These are phyloP conservation scores for Bombus fervidus DNA, from an alignment of 1,140 invertebrate genomes.

Conservation along the genomic window DNA sequence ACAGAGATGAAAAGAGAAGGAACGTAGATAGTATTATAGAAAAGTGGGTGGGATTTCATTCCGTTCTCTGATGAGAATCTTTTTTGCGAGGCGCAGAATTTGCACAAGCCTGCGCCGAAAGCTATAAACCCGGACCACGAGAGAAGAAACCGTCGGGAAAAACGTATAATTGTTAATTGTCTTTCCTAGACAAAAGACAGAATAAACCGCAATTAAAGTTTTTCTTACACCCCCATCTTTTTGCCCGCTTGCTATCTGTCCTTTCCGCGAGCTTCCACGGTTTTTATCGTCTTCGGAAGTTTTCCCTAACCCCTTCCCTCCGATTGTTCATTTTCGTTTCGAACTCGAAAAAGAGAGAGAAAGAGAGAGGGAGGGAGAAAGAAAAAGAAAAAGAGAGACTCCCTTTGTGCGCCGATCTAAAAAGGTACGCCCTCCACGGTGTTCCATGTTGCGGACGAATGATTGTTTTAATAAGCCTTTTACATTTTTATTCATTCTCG, in stretches of 20 bases:
- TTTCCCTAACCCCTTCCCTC: background rate
- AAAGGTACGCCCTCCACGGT: background rate
- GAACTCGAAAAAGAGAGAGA: background rate
- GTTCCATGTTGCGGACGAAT: background rate
- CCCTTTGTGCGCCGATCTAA: background rate
- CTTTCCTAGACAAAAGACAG: slow-evolving; percentile 20
- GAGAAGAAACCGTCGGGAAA: background rate
- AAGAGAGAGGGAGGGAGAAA: background rate
- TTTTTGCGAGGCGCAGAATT: slow-evolving; percentile 20
- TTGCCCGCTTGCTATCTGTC: background rate
- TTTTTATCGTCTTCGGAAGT: background rate
- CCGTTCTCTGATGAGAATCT: slow-evolving; percentile 24
- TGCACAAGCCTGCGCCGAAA: slow-evolving; percentile 22
- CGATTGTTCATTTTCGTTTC: slow-evolving; percentile 22
- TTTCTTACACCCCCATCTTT: background rate
- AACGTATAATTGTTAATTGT: slow-evolving; percentile 43
- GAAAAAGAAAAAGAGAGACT: background rate
- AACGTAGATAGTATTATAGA: background rate
- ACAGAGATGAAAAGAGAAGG: background rate
- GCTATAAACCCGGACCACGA: slow-evolving; percentile 5
- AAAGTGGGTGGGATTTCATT: slow-evolving; percentile 12
- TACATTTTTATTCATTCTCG: background rate
- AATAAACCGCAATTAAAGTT: slow-evolving; percentile 43
- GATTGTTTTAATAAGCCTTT: slow-evolving; percentile 16
- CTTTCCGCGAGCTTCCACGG: background rate